Evolutionary conservation across 2,888 invertebrate species (phyloP), one percentile per base, ranked within the genome.

Genomic region (Melinaea menophilus): DNA sequence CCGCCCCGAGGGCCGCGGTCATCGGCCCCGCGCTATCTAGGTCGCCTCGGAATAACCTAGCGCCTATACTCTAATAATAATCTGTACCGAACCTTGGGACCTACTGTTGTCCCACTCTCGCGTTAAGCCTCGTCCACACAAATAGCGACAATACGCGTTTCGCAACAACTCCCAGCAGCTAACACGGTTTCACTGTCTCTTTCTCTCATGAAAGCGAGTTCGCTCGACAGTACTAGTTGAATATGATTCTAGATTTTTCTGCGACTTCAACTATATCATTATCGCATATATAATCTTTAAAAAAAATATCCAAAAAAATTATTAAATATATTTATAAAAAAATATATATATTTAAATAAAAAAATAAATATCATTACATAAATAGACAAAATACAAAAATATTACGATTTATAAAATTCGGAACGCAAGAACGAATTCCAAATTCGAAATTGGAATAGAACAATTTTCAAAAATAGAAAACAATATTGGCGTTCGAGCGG

Each of bases 1-100:
- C 90, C 90, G 86, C 81, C 82, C 84, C 78, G 86, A 89, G 89
- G 90, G 88, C 89, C 85, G 88, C 89, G 90, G 90, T 90, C 90
- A 90, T 81, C 89, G 90, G 88, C 90, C 90, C 90, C 89, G 80
- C 79, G 84, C 77, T 87, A 90, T 90, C 90, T 90, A 89, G 90
- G 90, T 90, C 89, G 88, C 81, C 86, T 90, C 85, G 85, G 89
- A 90, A 90, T 90, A 90, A 90, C 90, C 90, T 90, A 90, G 89
- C 88, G 87, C 89, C 88, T 85, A 90, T 90, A 89, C 87, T 88
- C 88, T 89, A 88, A 90, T 88, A 90, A 88, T 90, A 88, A 86
- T 88, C 83, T 79, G 78, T 78, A 74, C 77, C 78, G 79, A 87
- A 78, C 89, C 87, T 87, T 85, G 84, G 77, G 78, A 80, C 74